Evolutionary conservation across 2,113 vertebrate genomes (phyloP).

Genomic region (Abramis brama): DNA sequence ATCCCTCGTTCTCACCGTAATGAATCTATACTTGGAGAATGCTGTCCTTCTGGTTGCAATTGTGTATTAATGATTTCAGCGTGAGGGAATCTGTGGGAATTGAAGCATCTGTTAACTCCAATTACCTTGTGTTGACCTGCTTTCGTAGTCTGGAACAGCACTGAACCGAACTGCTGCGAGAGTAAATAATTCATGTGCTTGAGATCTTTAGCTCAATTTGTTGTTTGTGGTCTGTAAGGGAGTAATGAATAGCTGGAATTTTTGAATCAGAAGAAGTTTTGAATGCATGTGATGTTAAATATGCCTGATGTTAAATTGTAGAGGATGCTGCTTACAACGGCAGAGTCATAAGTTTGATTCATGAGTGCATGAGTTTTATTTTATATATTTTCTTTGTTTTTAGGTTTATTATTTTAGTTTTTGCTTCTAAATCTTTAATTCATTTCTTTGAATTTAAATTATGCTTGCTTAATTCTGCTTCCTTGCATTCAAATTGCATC

Average conservation of each 20-base stretch:
- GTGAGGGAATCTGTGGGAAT: slow-evolving; percentile 61
- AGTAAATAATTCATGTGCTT: slow-evolving; percentile 26
- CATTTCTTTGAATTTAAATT: neutral
- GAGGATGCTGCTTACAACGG: neutral
- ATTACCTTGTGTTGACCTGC: slow-evolving; percentile 67
- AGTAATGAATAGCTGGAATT: neutral
- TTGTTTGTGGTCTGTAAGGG: neutral
- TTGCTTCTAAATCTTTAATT: neutral
- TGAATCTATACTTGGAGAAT: slow-evolving; percentile 32
- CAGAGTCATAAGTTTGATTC: neutral
- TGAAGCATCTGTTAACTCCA: slow-evolving; percentile 68
- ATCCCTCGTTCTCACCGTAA: slow-evolving; percentile 1
- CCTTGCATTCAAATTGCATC: neutral
- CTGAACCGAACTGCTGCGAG: slow-evolving; percentile 20
- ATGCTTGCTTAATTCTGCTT: neutral
- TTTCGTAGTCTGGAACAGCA: slow-evolving; percentile 49
- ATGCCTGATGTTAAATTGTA: neutral
- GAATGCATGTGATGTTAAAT: neutral
- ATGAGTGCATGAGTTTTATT: neutral
- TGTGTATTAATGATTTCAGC: slow-evolving; percentile 50
- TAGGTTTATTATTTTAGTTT: neutral
- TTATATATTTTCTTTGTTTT: neutral
- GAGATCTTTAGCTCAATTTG: slow-evolving; percentile 2
- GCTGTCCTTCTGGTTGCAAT: slow-evolving; percentile 30
- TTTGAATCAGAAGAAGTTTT: neutral